A percentile compares a stretch with the other conserved stretches of the same genome.
These are phyloP conservation scores for Crotalus horridus DNA, from an alignment of 2,113 vertebrate species.

Conservation along the genomic window DNA sequence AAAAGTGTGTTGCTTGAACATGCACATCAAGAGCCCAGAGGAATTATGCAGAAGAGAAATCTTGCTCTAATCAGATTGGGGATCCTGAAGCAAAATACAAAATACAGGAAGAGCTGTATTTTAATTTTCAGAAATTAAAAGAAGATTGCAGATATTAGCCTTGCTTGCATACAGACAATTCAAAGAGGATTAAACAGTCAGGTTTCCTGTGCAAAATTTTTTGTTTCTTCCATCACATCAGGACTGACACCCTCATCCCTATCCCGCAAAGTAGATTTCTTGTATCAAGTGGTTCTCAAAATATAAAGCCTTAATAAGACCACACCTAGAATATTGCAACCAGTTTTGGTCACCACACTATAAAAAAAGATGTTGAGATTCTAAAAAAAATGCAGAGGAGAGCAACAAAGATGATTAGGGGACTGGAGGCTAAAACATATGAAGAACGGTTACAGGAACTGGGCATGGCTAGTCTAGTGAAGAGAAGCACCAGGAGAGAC, in stretches of 20 bases:
- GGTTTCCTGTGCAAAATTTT: neutral
- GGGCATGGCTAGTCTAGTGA: no score
- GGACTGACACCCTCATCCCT: neutral
- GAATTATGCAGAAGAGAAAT: neutral
- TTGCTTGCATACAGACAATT: neutral
- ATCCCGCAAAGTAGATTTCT: neutral
- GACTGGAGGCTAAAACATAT: no score
- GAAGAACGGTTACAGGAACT: no score
- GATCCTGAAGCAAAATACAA: no score
- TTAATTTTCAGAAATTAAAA: neutral
- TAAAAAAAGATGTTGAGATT: no score
- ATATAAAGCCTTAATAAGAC: no score
- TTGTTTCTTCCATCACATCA: neutral
- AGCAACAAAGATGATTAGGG: no score
- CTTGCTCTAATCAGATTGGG: neutral
- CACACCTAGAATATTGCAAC: no score
- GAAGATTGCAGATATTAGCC: neutral
- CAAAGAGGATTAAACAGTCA: neutral
- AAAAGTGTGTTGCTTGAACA: neutral
- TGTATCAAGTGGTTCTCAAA: neutral
- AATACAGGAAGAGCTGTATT: no score
- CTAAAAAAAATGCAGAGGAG: no score
- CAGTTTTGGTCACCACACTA: no score
- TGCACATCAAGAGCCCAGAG: neutral
- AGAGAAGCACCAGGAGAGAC: no score